Percentiles rank a stretch among this genome's conserved stretches.
phyloP scores from a whole-genome alignment of 92 coral and sea anemone genomes.

The Montipora capitata region DNA sequence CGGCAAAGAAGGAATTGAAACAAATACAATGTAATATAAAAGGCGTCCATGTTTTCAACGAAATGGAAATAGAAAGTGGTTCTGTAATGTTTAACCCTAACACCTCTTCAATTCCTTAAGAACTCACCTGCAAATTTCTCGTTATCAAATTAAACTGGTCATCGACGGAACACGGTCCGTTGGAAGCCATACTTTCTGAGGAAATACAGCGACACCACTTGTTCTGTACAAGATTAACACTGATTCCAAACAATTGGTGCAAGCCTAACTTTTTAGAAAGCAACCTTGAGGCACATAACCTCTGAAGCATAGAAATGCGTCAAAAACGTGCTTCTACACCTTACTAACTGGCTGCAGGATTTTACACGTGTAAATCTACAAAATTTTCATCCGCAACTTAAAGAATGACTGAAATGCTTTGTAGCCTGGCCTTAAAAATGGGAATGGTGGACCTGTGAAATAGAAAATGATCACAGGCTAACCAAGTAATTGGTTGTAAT shows the following conservation, averaged over 20 bases:
- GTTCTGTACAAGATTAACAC: background rate
- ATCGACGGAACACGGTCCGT: constrained; percentile 72
- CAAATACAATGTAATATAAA: background rate
- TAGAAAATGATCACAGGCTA: too few species aligned
- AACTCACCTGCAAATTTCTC: constrained; percentile 92
- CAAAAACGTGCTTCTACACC: background rate
- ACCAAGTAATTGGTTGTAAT: too few species aligned
- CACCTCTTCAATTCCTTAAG: background rate
- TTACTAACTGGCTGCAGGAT: background rate
- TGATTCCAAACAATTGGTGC: background rate
- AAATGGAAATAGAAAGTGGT: background rate
- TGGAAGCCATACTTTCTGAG: constrained; percentile 69
- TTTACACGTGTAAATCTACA: constrained; percentile 10
- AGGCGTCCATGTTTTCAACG: background rate
- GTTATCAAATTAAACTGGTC: constrained; percentile 87
- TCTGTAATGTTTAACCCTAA: background rate
- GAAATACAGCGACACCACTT: background rate
- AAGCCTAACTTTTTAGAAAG: constrained; percentile 9
- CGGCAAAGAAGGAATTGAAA: background rate
- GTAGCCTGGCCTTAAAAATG: too few species aligned
- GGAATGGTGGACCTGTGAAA: too few species aligned
- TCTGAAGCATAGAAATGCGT: constrained; percentile 31
- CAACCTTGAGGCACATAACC: constrained; percentile 11
- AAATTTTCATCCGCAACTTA: too few species aligned
- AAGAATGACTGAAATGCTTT: too few species aligned